Evolutionary conservation across 2,113 vertebrate genomes (phyloP).

Genomic region (Cettia cetti): DNA sequence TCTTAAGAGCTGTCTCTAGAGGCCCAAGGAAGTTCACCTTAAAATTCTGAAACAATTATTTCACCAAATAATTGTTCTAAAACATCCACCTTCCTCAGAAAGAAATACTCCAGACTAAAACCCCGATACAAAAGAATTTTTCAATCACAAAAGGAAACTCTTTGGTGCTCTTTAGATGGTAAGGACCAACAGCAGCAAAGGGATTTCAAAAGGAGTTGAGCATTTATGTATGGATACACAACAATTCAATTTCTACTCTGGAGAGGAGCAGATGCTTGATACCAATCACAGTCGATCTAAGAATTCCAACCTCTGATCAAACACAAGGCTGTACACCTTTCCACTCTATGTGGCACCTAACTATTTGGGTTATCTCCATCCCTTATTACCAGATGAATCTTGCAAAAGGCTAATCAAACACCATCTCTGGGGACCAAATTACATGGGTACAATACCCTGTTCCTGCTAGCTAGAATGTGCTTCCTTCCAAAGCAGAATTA

Average conservation of each 20-base stretch:
- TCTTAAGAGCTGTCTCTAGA: not conserved
- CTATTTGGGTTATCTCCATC: not conserved
- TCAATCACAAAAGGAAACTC: not conserved
- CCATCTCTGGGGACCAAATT: not conserved
- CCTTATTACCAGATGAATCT: not conserved
- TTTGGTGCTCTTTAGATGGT: not conserved
- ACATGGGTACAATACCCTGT: not conserved
- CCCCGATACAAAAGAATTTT: not conserved
- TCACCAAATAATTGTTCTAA: not conserved
- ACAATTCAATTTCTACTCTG: not conserved
- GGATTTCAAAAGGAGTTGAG: not conserved
- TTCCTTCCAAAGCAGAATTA: not conserved
- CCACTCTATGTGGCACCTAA: not conserved
- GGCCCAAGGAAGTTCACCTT: not conserved
- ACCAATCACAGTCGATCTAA: rapidly evolving
- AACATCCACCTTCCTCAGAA: not conserved
- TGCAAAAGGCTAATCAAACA: not conserved
- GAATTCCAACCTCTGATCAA: not conserved
- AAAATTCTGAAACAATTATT: not conserved
- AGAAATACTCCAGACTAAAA: not conserved
- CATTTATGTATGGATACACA: not conserved
- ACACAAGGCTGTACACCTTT: not conserved
- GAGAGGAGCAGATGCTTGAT: not conserved
- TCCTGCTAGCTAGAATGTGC: not conserved
- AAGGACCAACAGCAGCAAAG: not conserved